Base-by-base conservation (phyloP, 2,888 invertebrate genomes). In the Venustoraphidia nigricollis region DNA sequence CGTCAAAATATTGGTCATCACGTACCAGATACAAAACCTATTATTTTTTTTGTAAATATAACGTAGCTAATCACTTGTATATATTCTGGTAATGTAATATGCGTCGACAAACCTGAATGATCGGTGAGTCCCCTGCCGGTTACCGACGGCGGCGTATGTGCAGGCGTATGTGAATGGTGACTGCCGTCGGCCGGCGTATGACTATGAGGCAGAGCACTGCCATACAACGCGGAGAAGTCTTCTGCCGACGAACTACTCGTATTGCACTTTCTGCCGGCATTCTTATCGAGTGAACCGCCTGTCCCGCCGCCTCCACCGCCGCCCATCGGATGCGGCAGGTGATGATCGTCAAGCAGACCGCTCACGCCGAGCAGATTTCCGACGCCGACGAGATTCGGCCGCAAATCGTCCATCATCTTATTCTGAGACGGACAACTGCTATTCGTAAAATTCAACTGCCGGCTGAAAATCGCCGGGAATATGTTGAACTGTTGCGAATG, bases 391-490 rank as follows among this genome's bases (percentile, higher is more conserved):
- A 89, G 69, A 67, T 88, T 88, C 45, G 89, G 89, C 64, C 89
- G 71, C 56, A 89, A 69, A 63, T 89, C 89, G 64, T 89, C 89
- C 89, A 89, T 89, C 65, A 88, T 79, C 64, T 86, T 86, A 57
- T 80, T 80, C 61, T 83, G 83, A 34, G 82, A 80, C 50, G 76
- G 76, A 51, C 80, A 77, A 50, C 80, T 77, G 51, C 77, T 68
- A 58, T 79, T 75, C 45, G 80, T 79, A 68, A 89, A 89, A 68
- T 89, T 89, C 58, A 90, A 75, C 69, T 90, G 89, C 54, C 89
- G 75, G 72, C 88, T 88, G 68, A 90, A 90, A 65, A 89, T 89
- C 52, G 89, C 89, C 59, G 89, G 89, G 69, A 90, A 89, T 62
- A 90, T 90, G 73, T 89, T 89, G 73, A 89, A 89, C 71, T 88